Evolutionary conservation across 2,888 invertebrate species (phyloP).

Genomic region (Lacanobia oleracea): DNA sequence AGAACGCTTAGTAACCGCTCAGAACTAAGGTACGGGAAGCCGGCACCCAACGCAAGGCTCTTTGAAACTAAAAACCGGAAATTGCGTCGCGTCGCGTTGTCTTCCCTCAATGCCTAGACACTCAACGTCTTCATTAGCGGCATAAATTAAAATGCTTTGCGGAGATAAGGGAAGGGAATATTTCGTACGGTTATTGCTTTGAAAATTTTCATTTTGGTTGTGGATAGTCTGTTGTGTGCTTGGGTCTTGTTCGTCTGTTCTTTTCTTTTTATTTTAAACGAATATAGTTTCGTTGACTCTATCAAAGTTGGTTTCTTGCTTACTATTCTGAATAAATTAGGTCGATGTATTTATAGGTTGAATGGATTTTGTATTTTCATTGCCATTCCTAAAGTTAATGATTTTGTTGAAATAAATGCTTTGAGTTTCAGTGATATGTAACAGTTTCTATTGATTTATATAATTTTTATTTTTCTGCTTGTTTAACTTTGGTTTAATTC

Average conservation of each 20-base stretch:
- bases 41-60: slow-evolving; percentile 75
- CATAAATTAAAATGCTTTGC: slow-evolving; percentile 82
- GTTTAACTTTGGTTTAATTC: too few relatives aligned
- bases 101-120: slow-evolving; percentile 82
- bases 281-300: background rate
- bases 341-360: background rate
- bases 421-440: background rate
- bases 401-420: background rate
- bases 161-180: slow-evolving; percentile 33
- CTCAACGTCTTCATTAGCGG: slow-evolving; percentile 85
- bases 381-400: background rate
- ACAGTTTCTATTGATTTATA: too few relatives aligned
- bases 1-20: slow-evolving; percentile 69
- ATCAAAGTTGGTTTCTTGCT: background rate
- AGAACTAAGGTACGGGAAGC: slow-evolving; percentile 76
- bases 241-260: background rate
- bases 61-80: slow-evolving; percentile 91
- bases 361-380: background rate
- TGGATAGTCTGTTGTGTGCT: background rate
- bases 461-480: too few relatives aligned
- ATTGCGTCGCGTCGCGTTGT: slow-evolving; percentile 86
- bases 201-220: slow-evolving; percentile 28
- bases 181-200: slow-evolving; percentile 48
- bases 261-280: background rate
- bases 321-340: too few relatives aligned